These are phyloP conservation scores for Palythoa heliodiscus DNA, from an alignment of 92 coral and sea anemone species.

Conservation along the genomic window DNA sequence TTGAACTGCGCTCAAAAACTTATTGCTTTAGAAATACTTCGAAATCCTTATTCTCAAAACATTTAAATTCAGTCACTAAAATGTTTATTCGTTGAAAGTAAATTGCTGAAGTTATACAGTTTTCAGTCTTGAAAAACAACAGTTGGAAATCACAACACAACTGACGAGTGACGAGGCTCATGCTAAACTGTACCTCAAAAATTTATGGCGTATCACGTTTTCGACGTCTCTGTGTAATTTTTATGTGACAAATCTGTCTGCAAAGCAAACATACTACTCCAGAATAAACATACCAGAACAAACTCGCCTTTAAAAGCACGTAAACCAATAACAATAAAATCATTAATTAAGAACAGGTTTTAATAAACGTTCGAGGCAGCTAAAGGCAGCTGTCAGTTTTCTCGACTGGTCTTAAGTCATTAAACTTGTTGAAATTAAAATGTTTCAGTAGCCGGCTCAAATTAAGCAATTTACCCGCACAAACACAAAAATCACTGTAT, in stretches of 20 bases:
- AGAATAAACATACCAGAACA: conserved; percentile 12
- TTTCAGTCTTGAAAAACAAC: no score
- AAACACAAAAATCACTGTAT: background rate
- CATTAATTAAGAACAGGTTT: background rate
- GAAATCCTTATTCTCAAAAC: no score
- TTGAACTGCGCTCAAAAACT: no score
- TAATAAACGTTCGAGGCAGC: background rate
- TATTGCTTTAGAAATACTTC: no score
- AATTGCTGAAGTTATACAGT: no score
- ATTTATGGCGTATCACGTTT: background rate
- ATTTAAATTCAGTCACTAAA: no score
- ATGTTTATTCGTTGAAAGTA: no score
- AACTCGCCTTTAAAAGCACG: background rate
- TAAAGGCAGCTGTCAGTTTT: no score
- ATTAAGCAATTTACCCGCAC: background rate
- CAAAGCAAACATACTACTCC: background rate
- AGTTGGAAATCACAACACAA: no score
- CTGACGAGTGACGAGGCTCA: background rate
- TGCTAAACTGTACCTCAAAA: background rate
- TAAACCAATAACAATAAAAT: background rate
- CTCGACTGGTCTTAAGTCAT: background rate
- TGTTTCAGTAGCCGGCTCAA: background rate
- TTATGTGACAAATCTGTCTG: background rate
- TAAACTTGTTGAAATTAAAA: background rate
- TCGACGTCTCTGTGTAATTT: conserved; percentile 9